These are phyloP conservation scores for Folsomia manolachei DNA, from an alignment of 2,888 invertebrate species.

Conservation along the genomic window DNA sequence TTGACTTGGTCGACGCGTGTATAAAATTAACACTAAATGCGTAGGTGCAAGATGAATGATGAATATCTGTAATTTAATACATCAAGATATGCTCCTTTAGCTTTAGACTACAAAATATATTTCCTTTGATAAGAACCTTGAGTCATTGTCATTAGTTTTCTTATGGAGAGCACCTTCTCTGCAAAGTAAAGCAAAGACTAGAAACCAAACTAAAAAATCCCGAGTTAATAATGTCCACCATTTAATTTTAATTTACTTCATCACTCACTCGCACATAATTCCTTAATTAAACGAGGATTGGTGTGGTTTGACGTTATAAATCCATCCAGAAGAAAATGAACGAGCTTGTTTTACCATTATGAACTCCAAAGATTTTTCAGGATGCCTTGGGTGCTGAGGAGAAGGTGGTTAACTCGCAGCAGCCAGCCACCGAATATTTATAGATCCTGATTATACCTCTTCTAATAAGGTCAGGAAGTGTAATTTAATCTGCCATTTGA, in stretches of 20 bases:
- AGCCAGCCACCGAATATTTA: constrained; percentile 26
- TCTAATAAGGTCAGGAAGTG: constrained; percentile 34
- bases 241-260: too few relatives aligned
- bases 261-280: too few relatives aligned
- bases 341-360: not conserved
- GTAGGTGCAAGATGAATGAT: constrained; percentile 18
- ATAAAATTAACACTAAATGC: constrained; percentile 11
- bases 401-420: not conserved
- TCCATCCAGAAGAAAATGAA: not conserved
- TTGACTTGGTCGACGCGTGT: not conserved
- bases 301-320: too few relatives aligned
- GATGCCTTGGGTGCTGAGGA: not conserved
- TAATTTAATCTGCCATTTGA: constrained; percentile 35
- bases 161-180: too few relatives aligned
- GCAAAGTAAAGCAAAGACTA: too few relatives aligned
- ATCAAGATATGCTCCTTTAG: constrained; percentile 18
- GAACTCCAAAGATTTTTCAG: not conserved
- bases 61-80: constrained; percentile 21
- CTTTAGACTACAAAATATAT: not conserved
- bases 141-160: too few relatives aligned
- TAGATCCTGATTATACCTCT: constrained; percentile 18
- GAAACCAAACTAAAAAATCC: too few relatives aligned
- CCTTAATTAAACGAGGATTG: not conserved
- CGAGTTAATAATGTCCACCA: too few relatives aligned
- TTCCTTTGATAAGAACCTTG: not conserved